phyloP scores from a whole-genome alignment of 1,140 invertebrate genomes.

The Caenorhabditis briggsae region DNA sequence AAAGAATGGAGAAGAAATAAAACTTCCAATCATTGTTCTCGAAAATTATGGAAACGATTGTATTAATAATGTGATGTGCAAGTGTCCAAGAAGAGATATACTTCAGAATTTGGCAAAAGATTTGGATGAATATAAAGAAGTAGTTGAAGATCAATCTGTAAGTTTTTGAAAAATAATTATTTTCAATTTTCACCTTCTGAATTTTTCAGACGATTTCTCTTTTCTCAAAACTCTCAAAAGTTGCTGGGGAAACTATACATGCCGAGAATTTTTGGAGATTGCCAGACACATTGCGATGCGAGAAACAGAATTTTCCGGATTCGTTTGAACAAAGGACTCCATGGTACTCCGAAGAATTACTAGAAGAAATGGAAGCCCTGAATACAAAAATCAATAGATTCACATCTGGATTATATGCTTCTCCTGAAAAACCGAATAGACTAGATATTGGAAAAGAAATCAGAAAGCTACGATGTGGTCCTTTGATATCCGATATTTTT shows the following conservation, averaged over 20 bases:
- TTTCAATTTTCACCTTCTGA: neutral
- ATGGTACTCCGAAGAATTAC: constrained; percentile 4
- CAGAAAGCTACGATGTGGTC: constrained; percentile 8
- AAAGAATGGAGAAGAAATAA: neutral
- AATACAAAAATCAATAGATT: constrained; percentile 34
- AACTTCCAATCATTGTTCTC: constrained; percentile 12
- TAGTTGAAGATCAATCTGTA: neutral
- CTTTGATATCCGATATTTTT: constrained; percentile 18
- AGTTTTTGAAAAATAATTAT: neutral
- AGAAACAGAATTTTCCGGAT: neutral
- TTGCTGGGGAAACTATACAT: neutral
- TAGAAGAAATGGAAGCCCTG: neutral
- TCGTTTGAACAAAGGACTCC: neutral
- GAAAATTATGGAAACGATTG: neutral
- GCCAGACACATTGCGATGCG: constrained; percentile 35
- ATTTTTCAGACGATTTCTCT: constrained; percentile 24
- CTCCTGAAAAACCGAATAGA: neutral
- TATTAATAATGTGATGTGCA: constrained; percentile 42
- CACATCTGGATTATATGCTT: constrained; percentile 20
- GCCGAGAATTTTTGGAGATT: constrained; percentile 31
- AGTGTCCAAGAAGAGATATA: neutral
- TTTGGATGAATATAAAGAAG: constrained; percentile 26
- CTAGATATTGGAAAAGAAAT: constrained; percentile 24
- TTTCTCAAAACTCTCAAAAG: neutral
- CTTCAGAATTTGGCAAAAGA: constrained; percentile 12